Evolutionary conservation across 2,113 vertebrate species (phyloP), one percentile per base, ranked within the genome.

Genomic region (Dicaeum eximium): DNA sequence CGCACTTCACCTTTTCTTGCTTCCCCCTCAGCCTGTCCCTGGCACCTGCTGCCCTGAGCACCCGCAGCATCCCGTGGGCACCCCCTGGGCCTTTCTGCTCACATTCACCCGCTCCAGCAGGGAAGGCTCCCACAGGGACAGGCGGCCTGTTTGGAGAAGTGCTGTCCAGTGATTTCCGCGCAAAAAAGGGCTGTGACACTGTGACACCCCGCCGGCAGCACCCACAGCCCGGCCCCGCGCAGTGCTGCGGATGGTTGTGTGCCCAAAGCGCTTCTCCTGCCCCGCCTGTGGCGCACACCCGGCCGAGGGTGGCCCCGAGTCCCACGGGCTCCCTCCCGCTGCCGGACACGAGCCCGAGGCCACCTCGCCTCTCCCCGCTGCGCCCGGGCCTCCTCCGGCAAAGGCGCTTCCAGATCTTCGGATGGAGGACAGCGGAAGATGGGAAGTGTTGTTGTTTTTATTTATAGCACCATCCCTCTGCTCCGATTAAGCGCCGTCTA

Each of bases 401-500:
- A 30, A 72, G 47, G 73, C 37, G 62, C 60, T 20, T 30, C 9
- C 17, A 35, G 81, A 61, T 87, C 56, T 50, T 81, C 15, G 45
- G 40, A 0, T 67, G 40, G 64, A 83, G 71, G 74, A 40, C 58
- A 33, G 80, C 6, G 40, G 84, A 51, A 45, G 48, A 80, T 62
- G 87, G 93, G 42, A 95, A 85, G 40, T 13, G 67, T 11, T 61
- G 80, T 8, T 79, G 77, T 47, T 85, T 44, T 91, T 95, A 93
- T 96, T 95, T 92, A 92, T 82, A 86, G 87, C 80, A 33, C 57
- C 19, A 6, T 91, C 71, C 67, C 74, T 73, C 62, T 33, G 71
- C 81, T 90, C 88, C 82, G 79, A 80, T 95, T 83, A 78, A 92
- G 82, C 38, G 11, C 85, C 86, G 31, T 92, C 92, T 96, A 94